phyloP scores from a whole-genome alignment of 2,888 invertebrate species.

The Macrophya alboannulata region DNA sequence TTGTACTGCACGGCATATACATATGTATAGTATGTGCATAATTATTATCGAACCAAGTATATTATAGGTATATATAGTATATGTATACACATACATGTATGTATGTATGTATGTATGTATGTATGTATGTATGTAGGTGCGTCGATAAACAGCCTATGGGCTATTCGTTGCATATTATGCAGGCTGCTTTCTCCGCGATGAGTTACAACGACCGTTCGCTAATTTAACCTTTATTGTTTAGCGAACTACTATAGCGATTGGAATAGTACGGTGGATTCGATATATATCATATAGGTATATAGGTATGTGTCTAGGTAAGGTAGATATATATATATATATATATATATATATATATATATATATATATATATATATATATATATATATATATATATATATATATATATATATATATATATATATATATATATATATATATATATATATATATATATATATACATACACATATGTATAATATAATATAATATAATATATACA shows the following conservation, averaged over 20 bases:
- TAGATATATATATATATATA: not conserved
- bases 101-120: not conserved
- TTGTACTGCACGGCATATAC: too few species aligned
- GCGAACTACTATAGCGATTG: not conserved
- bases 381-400: not conserved
- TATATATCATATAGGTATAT: not conserved
- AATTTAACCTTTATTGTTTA: conserved; percentile 38
- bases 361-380: not conserved
- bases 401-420: not conserved
- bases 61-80: too few species aligned
- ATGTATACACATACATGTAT: too few species aligned
- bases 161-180: not conserved
- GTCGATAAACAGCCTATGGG: conserved; percentile 4
- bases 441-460: not conserved
- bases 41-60: conserved; percentile 1
- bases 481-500: not conserved
- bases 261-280: not conserved
- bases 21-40: not conserved
- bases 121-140: not conserved
- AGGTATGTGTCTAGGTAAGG: not conserved
- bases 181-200: conserved; percentile 33
- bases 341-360: not conserved
- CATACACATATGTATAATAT: not conserved
- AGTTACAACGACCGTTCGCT: conserved; percentile 34
- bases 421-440: not conserved